Conservation (phyloP, 2,797 vertebrate genomes). For the Sus cebifrons region DNA sequence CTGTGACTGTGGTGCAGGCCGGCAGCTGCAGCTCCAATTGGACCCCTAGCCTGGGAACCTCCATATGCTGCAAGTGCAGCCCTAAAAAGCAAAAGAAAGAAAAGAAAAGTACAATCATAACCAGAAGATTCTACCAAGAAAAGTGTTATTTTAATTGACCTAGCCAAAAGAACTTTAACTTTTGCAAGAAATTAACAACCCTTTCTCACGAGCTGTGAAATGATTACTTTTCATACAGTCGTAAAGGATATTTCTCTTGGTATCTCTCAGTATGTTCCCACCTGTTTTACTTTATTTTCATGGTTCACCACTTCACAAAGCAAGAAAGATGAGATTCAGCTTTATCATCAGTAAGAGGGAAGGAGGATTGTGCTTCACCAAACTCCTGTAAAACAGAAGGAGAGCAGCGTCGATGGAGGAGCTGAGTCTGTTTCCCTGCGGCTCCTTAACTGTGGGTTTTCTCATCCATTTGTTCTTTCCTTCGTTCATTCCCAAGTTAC, state of each 20-base stretch:
- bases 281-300: neutral
- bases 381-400: neutral
- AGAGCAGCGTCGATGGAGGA: neutral
- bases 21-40: too few species aligned
- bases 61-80: too few species aligned
- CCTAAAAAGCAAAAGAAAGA: neutral
- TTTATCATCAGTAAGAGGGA: neutral
- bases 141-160: conserved; percentile 50
- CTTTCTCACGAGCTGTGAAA: conserved; percentile 32
- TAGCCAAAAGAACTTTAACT: conserved; percentile 25
- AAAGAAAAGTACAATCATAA: neutral
- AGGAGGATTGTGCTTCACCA: neutral
- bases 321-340: neutral
- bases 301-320: neutral
- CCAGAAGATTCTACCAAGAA: neutral
- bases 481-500: neutral
- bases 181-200: conserved; percentile 23
- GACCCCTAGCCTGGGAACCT: too few species aligned
- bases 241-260: neutral
- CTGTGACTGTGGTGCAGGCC: too few species aligned
- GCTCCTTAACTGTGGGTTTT: too few species aligned
- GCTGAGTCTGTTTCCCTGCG: neutral
- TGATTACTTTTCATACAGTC: neutral
- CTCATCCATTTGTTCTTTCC: neutral
- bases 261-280: neutral